A percentile compares a stretch with the other conserved stretches of the same genome.
Evolutionary conservation across 2,113 vertebrate genomes (phyloP).

Genomic region (Tragelaphus buxtoni): DNA sequence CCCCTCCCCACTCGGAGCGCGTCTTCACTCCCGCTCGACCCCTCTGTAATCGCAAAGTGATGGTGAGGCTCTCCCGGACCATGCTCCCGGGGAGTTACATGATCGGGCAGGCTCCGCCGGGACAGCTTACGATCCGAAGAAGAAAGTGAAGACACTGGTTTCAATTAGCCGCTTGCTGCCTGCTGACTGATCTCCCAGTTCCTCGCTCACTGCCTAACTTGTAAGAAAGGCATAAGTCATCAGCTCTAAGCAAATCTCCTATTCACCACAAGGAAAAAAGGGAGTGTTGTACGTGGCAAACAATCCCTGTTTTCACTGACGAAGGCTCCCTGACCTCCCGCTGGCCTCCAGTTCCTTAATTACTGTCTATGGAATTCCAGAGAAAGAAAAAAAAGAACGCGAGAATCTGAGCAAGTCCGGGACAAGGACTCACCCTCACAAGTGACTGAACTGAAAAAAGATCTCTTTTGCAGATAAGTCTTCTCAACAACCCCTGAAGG

Average conservation of each 20-base stretch:
- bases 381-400: constrained; percentile 76
- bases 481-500: constrained; percentile 45
- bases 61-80: constrained; percentile 72
- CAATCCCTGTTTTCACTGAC: constrained; percentile 92
- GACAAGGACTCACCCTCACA: constrained; percentile 74
- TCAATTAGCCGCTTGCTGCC: constrained; percentile 84
- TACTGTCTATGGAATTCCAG: constrained; percentile 93
- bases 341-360: constrained; percentile 93
- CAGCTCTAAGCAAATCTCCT: constrained; percentile 87
- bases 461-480: constrained; percentile 37
- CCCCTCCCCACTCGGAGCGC: constrained; percentile 40
- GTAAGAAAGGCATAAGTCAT: constrained; percentile 87
- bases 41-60: constrained; percentile 71
- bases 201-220: constrained; percentile 81
- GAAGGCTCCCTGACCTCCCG: constrained; percentile 90
- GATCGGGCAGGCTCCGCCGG: constrained; percentile 75
- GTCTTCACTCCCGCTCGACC: constrained; percentile 65
- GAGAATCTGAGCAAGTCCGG: constrained; percentile 78
- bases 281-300: constrained; percentile 93
- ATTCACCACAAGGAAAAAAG: constrained; percentile 91
- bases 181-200: constrained; percentile 76
- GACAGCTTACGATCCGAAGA: constrained; percentile 67
- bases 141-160: constrained; percentile 76
- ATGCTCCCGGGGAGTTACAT: constrained; percentile 77
- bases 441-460: constrained; percentile 70